A percentile compares a stretch with the other conserved stretches of the same genome.
phyloP scores from a whole-genome alignment of 2,797 vertebrate species.

The Micromesistius poutassou region DNA sequence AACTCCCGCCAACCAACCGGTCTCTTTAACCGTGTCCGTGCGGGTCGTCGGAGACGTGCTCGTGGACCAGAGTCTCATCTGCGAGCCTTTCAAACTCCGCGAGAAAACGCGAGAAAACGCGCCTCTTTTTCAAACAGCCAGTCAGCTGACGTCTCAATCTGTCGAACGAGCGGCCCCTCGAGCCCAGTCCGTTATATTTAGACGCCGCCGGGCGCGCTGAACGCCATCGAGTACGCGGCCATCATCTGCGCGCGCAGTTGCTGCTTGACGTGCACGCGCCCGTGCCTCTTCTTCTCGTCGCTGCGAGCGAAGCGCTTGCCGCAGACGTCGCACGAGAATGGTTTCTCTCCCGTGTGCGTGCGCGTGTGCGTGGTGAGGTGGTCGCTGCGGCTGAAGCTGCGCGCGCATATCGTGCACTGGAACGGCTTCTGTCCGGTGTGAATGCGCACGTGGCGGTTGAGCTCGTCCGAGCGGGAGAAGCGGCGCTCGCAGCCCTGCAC shows the following conservation, averaged over 20 bases:
- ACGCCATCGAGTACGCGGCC: slow-evolving; percentile 69
- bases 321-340: slow-evolving; percentile 92
- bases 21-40: background rate
- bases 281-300: slow-evolving; percentile 90
- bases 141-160: slow-evolving; percentile 35
- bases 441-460: slow-evolving; percentile 91
- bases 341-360: slow-evolving; percentile 93
- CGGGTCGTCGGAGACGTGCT: background rate
- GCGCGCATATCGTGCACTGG: slow-evolving; percentile 89
- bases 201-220: slow-evolving; percentile 61
- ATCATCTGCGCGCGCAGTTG: slow-evolving; percentile 87
- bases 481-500: slow-evolving; percentile 85
- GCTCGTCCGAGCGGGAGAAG: slow-evolving; percentile 91
- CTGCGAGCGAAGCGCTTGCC: slow-evolving; percentile 88
- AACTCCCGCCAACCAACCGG: background rate
- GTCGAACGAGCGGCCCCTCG: slow-evolving; percentile 4
- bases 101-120: background rate
- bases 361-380: slow-evolving; percentile 95
- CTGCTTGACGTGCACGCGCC: slow-evolving; percentile 93
- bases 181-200: slow-evolving; percentile 34
- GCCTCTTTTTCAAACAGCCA: background rate
- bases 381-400: slow-evolving; percentile 96
- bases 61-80: background rate
- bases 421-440: slow-evolving; percentile 96
- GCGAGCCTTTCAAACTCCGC: background rate